These are phyloP conservation scores for Stigmatopora argus DNA, from an alignment of 2,113 vertebrate genomes.

Conservation along the genomic window DNA sequence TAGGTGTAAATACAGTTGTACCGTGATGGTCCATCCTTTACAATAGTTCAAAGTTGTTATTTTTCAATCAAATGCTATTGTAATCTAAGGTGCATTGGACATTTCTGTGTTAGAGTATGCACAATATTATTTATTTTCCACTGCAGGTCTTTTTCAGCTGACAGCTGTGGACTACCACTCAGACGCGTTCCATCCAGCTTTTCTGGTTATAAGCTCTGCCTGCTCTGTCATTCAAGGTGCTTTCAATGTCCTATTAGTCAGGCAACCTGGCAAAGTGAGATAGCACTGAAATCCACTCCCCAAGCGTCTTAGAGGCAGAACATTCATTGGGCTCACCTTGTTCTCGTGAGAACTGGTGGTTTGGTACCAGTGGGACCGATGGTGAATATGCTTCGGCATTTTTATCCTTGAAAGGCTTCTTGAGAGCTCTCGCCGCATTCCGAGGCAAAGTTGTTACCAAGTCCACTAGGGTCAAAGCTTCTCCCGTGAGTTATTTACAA, in stretches of 20 bases:
- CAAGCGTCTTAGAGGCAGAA: slow-evolving; percentile 42
- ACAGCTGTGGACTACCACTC: slow-evolving; percentile 29
- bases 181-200: slow-evolving; percentile 48
- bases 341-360: slow-evolving; percentile 23
- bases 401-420: slow-evolving; percentile 47
- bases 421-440: slow-evolving; percentile 23
- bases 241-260: slow-evolving; percentile 62
- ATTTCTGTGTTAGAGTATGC: neutral
- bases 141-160: slow-evolving; percentile 18
- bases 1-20: neutral
- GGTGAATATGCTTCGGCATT: slow-evolving; percentile 42
- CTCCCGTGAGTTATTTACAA: slow-evolving; percentile 36
- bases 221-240: slow-evolving; percentile 58
- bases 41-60: neutral
- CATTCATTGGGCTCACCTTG: slow-evolving; percentile 31
- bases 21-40: neutral
- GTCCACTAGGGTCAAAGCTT: slow-evolving; percentile 38
- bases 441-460: slow-evolving; percentile 20
- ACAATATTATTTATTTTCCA: neutral
- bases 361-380: slow-evolving; percentile 20
- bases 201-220: slow-evolving; percentile 40
- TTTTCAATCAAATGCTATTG: neutral
- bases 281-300: slow-evolving; percentile 55
- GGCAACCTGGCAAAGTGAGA: slow-evolving; percentile 61
- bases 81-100: neutral